Percentiles rank a stretch among this genome's conserved stretches.
Conservation (phyloP, 2,797 vertebrate genomes). For the Catostomus latipinnis region DNA sequence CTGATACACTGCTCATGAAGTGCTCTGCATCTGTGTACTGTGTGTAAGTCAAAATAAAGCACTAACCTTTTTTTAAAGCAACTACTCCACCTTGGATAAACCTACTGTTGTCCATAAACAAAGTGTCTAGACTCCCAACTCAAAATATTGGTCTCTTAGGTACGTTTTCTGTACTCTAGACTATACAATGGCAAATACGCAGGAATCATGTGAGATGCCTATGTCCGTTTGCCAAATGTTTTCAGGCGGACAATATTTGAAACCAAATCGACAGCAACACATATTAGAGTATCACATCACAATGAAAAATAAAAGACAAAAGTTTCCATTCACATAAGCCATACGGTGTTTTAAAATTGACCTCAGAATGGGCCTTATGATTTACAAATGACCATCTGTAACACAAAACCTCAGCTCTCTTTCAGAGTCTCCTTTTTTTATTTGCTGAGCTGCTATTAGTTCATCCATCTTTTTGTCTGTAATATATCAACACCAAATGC, state of each 20-base stretch:
- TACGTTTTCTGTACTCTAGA: constrained; percentile 46
- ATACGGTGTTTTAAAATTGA: constrained; percentile 40
- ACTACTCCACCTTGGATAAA: constrained; percentile 47
- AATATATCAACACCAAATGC: constrained; percentile 26
- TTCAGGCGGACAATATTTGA: constrained; percentile 53
- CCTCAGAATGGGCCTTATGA: constrained; percentile 47
- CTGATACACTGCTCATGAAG: constrained; percentile 20
- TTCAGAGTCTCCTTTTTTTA: constrained; percentile 35
- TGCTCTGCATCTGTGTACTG: constrained; percentile 5
- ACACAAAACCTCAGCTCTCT: constrained; percentile 43
- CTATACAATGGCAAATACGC: constrained; percentile 50
- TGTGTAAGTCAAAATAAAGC: constrained; percentile 16
- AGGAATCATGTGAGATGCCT: constrained; percentile 39
- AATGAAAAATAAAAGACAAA: constrained; percentile 50
- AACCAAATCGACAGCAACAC: constrained; percentile 42
- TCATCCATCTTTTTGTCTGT: constrained; percentile 14
- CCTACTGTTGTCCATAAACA: constrained; percentile 48
- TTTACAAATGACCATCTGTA: constrained; percentile 54
- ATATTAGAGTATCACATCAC: constrained; percentile 42
- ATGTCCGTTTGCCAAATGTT: constrained; percentile 48
- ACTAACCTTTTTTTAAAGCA: constrained; percentile 32
- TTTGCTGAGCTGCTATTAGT: constrained; percentile 18
- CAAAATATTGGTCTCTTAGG: constrained; percentile 47
- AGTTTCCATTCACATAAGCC: constrained; percentile 45
- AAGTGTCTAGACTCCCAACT: constrained; percentile 48